A percentile compares a stretch with the other conserved stretches of the same genome.
Conservation (phyloP, 2,113 vertebrate genomes). For the Rhinoptilus africanus region DNA sequence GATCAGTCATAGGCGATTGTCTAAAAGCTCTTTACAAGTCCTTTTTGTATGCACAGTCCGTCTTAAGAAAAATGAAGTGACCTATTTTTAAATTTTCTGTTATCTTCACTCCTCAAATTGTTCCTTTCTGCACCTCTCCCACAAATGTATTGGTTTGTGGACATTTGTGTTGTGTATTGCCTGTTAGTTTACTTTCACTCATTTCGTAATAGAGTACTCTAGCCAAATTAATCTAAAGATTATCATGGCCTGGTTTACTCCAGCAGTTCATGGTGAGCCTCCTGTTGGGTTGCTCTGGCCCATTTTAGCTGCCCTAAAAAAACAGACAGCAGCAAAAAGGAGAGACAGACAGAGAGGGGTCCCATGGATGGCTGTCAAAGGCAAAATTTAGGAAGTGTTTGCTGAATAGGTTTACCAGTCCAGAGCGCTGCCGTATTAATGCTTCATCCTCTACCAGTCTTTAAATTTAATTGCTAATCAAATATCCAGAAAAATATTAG, state of each 20-base stretch:
- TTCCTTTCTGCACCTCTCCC: not conserved
- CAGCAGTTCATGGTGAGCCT: not conserved
- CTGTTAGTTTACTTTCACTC: not conserved
- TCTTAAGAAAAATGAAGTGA: not conserved
- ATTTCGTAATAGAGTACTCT: not conserved
- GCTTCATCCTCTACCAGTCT: not conserved
- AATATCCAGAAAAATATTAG: not conserved
- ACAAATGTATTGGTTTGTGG: not conserved
- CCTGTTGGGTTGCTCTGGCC: not conserved
- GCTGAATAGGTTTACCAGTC: not conserved
- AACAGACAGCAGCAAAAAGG: not conserved
- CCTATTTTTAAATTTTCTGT: not conserved
- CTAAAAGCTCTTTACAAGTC: slow-evolving; percentile 4
- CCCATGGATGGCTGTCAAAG: not conserved
- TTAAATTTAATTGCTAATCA: not conserved
- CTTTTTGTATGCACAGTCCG: not conserved
- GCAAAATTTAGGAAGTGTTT: not conserved
- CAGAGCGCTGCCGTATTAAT: not conserved
- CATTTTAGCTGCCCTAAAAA: not conserved
- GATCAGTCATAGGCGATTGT: not conserved
- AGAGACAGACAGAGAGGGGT: not conserved
- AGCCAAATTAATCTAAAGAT: not conserved
- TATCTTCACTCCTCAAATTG: not conserved
- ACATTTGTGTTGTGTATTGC: not conserved
- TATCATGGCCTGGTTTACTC: not conserved